Base-by-base conservation (phyloP, 2,113 vertebrate genomes). In the Artemisiospiza belli region DNA sequence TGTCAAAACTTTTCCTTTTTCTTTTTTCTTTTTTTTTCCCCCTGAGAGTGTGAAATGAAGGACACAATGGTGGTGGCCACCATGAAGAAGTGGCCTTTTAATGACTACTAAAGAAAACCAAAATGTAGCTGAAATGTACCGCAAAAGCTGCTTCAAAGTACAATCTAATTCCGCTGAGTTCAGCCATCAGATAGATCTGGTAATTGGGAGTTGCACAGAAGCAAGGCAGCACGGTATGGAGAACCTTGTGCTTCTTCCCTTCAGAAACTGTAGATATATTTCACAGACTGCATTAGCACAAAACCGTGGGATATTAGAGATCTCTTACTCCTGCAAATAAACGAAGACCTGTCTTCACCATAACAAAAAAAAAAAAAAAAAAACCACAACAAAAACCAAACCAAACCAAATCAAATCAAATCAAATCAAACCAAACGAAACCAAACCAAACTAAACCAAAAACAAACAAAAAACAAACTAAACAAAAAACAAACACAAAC, bases 31-130 rank as follows among this genome's bases (percentile, higher is more conserved):
- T 27, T 89, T 39, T 39, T 63, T 39, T 39, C 39, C 1, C 12
- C 4, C 14, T 4, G 57, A 90, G 91, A 74, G 55, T 85, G 58
- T 87, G 94, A 93, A 96, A 95, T 83, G 92, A 96, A 97, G 95
- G 75, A 94, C 90, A 96, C 84, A 97, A 96, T 95, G 96, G 96
- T 89, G 92, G 75, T 96, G 28, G 43, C 43, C 43, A 44, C 43
- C 95, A 97, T 95, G 95, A 97, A 97, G 93, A 96, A 94, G 92
- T 97, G 94, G 82, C 86, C 91, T 96, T 97, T 97, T 96, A 96
- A 96, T 97, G 94, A 96, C 94, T 95, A 89, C 91, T 92, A 92
- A 96, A 97, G 96, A 90, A 97, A 96, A 95, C 85, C 70, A 94
- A 97, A 96, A 97, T 62, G 47, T 92, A 97, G 92, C 94, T 96